Evolutionary conservation across 2,113 vertebrate species (phyloP).

Genomic region (Colinus virginianus): DNA sequence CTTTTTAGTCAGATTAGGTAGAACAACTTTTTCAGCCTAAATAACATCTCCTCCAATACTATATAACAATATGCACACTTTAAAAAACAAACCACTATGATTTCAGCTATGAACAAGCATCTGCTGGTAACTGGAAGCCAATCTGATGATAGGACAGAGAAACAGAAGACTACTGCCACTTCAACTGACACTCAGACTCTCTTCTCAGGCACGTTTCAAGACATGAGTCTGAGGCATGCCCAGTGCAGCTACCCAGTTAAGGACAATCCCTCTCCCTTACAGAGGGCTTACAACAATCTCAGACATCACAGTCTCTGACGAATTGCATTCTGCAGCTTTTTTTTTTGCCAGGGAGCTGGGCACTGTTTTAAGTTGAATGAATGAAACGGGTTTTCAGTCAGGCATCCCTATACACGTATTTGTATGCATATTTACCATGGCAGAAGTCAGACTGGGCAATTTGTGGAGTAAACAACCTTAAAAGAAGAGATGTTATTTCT

Average conservation of each 20-base stretch:
- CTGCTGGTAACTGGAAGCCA: neutral
- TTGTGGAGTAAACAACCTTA: neutral
- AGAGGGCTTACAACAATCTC: neutral
- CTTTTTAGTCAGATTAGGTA: neutral
- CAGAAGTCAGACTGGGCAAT: neutral
- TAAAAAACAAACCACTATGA: neutral
- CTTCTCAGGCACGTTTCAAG: neutral
- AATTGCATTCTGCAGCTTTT: neutral
- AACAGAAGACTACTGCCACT: neutral
- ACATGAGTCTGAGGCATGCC: neutral
- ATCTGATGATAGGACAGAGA: neutral
- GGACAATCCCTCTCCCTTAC: neutral
- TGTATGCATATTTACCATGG: neutral
- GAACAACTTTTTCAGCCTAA: neutral
- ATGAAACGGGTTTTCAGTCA: neutral
- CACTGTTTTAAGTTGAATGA: neutral
- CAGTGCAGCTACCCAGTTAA: neutral
- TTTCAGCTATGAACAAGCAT: neutral
- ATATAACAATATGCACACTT: neutral
- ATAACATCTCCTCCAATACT: neutral
- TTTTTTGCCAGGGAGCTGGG: neutral
- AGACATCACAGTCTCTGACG: neutral
- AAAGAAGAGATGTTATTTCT: neutral
- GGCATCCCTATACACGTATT: neutral
- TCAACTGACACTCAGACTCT: neutral